Conservation (phyloP, 2,888 invertebrate genomes). For the Noctua janthina region DNA sequence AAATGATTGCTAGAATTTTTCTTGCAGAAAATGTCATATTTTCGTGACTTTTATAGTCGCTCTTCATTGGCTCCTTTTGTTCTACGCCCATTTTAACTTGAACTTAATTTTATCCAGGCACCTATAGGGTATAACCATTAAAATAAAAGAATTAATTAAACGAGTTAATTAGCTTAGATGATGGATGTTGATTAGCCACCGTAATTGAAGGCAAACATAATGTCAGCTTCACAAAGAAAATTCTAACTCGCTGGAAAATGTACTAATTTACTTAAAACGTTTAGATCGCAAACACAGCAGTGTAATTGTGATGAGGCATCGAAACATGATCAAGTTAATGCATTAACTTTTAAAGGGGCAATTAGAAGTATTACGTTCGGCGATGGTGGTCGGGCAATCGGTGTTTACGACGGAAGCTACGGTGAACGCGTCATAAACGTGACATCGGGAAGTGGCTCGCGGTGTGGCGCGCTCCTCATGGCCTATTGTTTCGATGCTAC, state of each 20-base stretch:
- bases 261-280: slow-evolving; percentile 77
- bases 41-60: not conserved
- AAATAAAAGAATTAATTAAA: slow-evolving; percentile 5
- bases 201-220: slow-evolving; percentile 54
- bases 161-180: slow-evolving; percentile 37
- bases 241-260: slow-evolving; percentile 60
- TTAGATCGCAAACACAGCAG: slow-evolving; percentile 77
- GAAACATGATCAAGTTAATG: slow-evolving; percentile 86
- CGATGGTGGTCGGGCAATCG: slow-evolving; percentile 83
- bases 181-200: slow-evolving; percentile 53
- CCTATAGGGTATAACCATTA: not conserved
- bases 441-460: slow-evolving; percentile 81
- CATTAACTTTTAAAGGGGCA: slow-evolving; percentile 87
- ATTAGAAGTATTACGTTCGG: slow-evolving; percentile 85
- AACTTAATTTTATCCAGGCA: not conserved
- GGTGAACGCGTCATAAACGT: slow-evolving; percentile 82
- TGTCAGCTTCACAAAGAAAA: slow-evolving; percentile 51
- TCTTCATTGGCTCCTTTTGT: not conserved
- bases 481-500: slow-evolving; percentile 85
- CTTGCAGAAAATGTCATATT: not conserved
- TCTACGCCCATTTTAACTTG: not conserved
- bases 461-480: slow-evolving; percentile 79
- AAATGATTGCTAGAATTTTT: not conserved
- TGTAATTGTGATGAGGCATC: slow-evolving; percentile 77
- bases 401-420: slow-evolving; percentile 84